Conservation (phyloP, 2,113 vertebrate species). For the Rynchops niger region DNA sequence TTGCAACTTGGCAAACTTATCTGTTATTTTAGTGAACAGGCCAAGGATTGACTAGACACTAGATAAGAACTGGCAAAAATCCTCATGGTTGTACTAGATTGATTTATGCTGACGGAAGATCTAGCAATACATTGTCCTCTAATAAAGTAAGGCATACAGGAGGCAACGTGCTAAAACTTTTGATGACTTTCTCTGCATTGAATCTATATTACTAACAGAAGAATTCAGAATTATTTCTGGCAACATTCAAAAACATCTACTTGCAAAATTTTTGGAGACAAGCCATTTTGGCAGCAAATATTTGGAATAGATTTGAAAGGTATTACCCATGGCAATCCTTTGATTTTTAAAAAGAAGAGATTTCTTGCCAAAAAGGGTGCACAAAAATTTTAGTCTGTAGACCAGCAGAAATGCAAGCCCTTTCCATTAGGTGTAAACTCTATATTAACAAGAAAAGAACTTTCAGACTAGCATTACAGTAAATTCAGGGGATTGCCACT, state of each 20-base stretch:
- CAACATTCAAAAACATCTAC: background rate
- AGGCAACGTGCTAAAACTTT: background rate
- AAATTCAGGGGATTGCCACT: background rate
- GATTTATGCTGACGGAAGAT: background rate
- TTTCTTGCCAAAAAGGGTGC: background rate
- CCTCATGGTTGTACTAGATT: background rate
- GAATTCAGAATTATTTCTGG: background rate
- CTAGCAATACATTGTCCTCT: background rate
- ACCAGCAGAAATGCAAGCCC: background rate
- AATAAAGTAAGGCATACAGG: background rate
- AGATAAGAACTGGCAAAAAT: slow-evolving; percentile 27
- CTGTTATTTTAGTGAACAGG: background rate
- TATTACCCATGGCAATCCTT: background rate
- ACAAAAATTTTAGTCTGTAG: background rate
- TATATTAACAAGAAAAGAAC: background rate
- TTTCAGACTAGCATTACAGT: background rate
- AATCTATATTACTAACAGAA: background rate
- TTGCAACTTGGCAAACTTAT: slow-evolving; percentile 15
- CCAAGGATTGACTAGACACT: slow-evolving; percentile 20
- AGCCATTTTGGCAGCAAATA: background rate
- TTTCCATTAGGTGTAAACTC: background rate
- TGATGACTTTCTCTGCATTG: background rate
- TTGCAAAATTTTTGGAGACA: background rate
- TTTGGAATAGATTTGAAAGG: background rate
- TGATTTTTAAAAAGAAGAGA: background rate